Evolutionary conservation across 2,797 vertebrate species (phyloP).

Genomic region (Triplophysa bombifrons): DNA sequence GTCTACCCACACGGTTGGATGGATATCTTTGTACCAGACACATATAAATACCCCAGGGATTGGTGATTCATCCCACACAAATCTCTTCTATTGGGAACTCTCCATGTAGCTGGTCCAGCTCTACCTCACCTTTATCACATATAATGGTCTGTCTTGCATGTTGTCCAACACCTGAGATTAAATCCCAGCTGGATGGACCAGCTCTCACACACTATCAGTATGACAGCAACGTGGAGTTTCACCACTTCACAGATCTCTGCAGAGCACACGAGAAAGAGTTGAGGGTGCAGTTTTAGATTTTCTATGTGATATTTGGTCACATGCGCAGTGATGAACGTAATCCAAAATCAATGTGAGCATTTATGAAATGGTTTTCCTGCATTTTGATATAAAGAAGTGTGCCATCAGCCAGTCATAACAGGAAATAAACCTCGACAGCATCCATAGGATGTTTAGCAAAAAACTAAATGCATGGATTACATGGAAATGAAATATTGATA

Average conservation of each 20-base stretch:
- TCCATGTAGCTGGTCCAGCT: slow-evolving; percentile 23
- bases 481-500: neutral
- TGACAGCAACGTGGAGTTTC: slow-evolving; percentile 36
- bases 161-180: slow-evolving; percentile 49
- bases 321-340: neutral
- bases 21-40: slow-evolving; percentile 15
- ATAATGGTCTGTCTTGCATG: slow-evolving; percentile 50
- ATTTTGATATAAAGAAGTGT: neutral
- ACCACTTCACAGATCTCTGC: neutral
- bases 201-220: slow-evolving; percentile 19
- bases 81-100: slow-evolving; percentile 33
- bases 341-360: neutral
- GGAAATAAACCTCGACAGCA: neutral
- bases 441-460: neutral
- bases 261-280: neutral
- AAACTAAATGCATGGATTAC: neutral
- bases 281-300: neutral
- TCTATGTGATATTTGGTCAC: neutral
- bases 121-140: slow-evolving; percentile 40
- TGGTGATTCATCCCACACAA: slow-evolving; percentile 37
- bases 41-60: slow-evolving; percentile 21
- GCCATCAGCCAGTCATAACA: neutral
- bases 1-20: neutral
- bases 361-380: neutral
- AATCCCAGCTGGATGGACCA: slow-evolving; percentile 35